Conservation (phyloP, 2,797 vertebrate genomes). For the Leontopithecus rosalia region DNA sequence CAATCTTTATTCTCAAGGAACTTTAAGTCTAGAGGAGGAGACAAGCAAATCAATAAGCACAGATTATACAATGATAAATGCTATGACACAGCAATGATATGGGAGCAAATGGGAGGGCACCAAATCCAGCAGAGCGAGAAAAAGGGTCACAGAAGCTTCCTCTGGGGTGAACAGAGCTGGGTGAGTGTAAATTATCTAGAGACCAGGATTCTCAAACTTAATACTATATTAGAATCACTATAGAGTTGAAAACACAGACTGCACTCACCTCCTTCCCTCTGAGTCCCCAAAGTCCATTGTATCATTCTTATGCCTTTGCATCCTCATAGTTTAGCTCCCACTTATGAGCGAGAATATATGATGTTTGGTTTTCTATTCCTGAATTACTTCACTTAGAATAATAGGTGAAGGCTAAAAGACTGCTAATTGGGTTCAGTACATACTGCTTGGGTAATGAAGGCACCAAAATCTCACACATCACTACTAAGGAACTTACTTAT, state of each 20-base stretch:
- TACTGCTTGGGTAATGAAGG: not conserved
- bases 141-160: not conserved
- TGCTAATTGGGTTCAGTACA: not conserved
- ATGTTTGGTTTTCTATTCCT: not conserved
- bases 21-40: not conserved
- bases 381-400: not conserved
- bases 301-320: not conserved
- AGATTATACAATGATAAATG: not conserved
- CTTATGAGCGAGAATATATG: not conserved
- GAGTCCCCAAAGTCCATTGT: not conserved
- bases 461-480: not conserved
- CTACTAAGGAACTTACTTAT: not conserved
- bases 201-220: not conserved
- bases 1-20: not conserved
- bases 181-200: not conserved
- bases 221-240: not conserved
- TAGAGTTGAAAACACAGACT: not conserved
- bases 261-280: not conserved
- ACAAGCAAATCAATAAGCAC: not conserved
- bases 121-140: not conserved
- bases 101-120: not conserved
- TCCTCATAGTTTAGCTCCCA: not conserved
- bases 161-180: not conserved
- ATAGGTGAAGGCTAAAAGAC: not conserved
- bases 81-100: not conserved